These are phyloP conservation scores for Acrossocheilus wenchowensis DNA, from an alignment of 2,797 vertebrate species.

Conservation along the genomic window DNA sequence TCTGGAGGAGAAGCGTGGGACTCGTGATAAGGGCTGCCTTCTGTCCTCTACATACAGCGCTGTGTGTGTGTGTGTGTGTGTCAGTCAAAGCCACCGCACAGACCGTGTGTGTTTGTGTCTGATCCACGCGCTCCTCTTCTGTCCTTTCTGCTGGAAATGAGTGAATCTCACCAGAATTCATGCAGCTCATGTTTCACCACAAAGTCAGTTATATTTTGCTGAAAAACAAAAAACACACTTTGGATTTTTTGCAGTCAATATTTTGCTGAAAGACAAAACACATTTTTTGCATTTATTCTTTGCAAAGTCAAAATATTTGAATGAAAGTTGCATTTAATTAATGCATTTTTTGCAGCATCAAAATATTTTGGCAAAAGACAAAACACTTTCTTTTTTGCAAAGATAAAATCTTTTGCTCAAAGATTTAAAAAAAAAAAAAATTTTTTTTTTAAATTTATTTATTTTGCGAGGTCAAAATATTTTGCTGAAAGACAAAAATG, in stretches of 20 bases:
- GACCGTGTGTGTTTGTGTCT: constrained; percentile 49
- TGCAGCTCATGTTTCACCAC: neutral
- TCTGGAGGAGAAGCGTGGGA: constrained; percentile 1
- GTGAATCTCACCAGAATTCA: neutral
- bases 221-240: neutral
- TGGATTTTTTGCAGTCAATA: neutral
- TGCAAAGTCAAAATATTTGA: neutral
- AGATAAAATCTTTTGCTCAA: too few species aligned
- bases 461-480: too few species aligned
- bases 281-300: neutral
- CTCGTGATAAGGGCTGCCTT: constrained; percentile 25
- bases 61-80: constrained; percentile 46
- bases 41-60: constrained; percentile 5
- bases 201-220: neutral
- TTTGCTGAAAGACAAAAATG: too few species aligned
- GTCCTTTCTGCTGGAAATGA: neutral
- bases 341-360: neutral
- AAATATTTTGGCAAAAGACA: too few species aligned
- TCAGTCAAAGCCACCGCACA: neutral
- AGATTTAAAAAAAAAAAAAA: too few species aligned
- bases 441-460: too few species aligned
- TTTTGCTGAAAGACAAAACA: neutral
- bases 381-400: too few species aligned
- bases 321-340: too few species aligned
- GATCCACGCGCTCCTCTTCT: neutral